Evolutionary conservation across 2,888 invertebrate species (phyloP).

Genomic region (Acronicta alni): DNA sequence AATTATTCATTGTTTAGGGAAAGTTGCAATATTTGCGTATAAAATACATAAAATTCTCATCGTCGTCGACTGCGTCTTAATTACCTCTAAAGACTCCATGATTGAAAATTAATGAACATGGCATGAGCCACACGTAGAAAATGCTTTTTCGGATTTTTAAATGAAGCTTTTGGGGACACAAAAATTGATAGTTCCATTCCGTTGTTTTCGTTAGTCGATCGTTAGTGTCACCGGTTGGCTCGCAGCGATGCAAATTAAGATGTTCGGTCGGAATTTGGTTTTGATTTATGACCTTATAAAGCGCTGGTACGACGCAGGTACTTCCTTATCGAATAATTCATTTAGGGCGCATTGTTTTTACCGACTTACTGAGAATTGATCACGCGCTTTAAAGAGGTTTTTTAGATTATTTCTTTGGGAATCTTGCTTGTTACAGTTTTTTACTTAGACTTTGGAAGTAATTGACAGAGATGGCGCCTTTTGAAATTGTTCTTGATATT

Average conservation of each 20-base stretch:
- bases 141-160: conserved; percentile 73
- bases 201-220: conserved; percentile 83
- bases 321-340: conserved; percentile 62
- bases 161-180: conserved; percentile 77
- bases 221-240: conserved; percentile 81
- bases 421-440: conserved; percentile 25
- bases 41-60: conserved; percentile 44
- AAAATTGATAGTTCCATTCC: conserved; percentile 82
- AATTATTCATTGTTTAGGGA: conserved; percentile 58
- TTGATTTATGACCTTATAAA: conserved; percentile 81
- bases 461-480: conserved; percentile 1
- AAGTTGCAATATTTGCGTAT: conserved; percentile 51
- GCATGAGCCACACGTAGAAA: conserved; percentile 68
- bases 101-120: conserved; percentile 70
- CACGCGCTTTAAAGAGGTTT: conserved; percentile 43
- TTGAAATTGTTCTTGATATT: conserved; percentile 2
- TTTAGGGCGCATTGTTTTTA: conserved; percentile 62
- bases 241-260: conserved; percentile 85
- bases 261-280: conserved; percentile 76
- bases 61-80: conserved; percentile 35
- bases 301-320: conserved; percentile 60
- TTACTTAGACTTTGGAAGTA: conserved; percentile 33
- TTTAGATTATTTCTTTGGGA: conserved; percentile 19
- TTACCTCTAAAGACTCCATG: conserved; percentile 54
- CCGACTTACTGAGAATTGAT: conserved; percentile 46